A percentile compares a stretch with the other conserved stretches of the same genome.
These are phyloP conservation scores for Nyctibius bracteatus DNA, from an alignment of 2,113 vertebrate species.

Conservation along the genomic window DNA sequence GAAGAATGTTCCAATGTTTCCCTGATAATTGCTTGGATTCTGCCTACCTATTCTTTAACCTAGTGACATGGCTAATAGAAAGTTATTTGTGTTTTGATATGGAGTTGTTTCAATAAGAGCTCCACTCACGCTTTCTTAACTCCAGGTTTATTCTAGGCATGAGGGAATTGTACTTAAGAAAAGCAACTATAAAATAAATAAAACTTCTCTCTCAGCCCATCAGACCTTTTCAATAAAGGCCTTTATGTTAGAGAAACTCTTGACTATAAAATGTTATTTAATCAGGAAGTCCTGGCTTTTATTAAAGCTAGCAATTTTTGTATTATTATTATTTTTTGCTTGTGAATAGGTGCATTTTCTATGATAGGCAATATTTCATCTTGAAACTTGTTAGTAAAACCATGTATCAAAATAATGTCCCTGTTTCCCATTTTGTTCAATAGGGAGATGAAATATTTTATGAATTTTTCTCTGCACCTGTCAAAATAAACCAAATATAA, in stretches of 20 bases:
- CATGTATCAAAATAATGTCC: slow-evolving; percentile 41
- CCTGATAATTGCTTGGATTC: slow-evolving; percentile 48
- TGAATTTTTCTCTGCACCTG: background rate
- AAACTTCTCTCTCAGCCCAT: slow-evolving; percentile 38
- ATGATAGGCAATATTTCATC: slow-evolving; percentile 38
- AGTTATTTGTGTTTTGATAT: slow-evolving; percentile 62
- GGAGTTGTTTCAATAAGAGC: slow-evolving; percentile 38
- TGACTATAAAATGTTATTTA: slow-evolving; percentile 60
- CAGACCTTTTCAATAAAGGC: slow-evolving; percentile 32
- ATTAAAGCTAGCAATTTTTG: slow-evolving; percentile 33
- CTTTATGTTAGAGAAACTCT: slow-evolving; percentile 25
- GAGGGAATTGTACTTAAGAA: slow-evolving; percentile 43
- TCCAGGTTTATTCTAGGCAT: slow-evolving; percentile 42
- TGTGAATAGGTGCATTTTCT: slow-evolving; percentile 40
- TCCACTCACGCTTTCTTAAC: slow-evolving; percentile 21
- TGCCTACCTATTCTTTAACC: slow-evolving; percentile 41
- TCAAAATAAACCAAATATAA: slow-evolving; percentile 51
- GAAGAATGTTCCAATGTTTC: slow-evolving; percentile 46
- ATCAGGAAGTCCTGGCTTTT: slow-evolving; percentile 36
- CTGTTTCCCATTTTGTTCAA: slow-evolving; percentile 12
- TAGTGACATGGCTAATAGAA: slow-evolving; percentile 48
- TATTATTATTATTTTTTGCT: background rate
- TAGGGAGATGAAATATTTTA: slow-evolving; percentile 26
- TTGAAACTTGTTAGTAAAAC: slow-evolving; percentile 37
- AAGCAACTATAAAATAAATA: slow-evolving; percentile 44